Conservation (phyloP, 53 echinoderm and acorn worm genomes). For the Echinometra lucunter region DNA sequence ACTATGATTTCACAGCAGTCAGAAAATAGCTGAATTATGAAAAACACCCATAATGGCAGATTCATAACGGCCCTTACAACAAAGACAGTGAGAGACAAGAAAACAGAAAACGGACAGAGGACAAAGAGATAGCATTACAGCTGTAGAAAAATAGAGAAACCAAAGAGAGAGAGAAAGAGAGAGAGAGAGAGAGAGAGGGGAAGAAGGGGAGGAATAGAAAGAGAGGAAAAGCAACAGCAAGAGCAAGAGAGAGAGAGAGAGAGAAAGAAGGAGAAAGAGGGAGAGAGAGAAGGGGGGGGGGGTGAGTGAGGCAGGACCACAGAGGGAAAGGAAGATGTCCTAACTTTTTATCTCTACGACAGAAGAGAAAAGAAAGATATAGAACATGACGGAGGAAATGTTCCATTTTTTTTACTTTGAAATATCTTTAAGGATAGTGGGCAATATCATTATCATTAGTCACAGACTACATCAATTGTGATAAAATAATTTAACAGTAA, state of each 20-base stretch:
- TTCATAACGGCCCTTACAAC: too few species aligned
- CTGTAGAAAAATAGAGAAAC: background rate
- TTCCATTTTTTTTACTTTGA: background rate
- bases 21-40: too few species aligned
- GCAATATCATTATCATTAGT: background rate
- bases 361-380: background rate
- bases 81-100: too few species aligned
- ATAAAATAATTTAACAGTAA: background rate
- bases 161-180: background rate
- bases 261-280: background rate
- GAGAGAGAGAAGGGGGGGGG: background rate
- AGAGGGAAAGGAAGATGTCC: background rate
- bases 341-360: background rate
- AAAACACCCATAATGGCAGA: too few species aligned
- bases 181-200: background rate
- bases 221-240: background rate
- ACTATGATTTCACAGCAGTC: too few species aligned
- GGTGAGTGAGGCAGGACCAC: background rate
- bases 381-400: background rate
- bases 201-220: background rate
- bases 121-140: too few species aligned
- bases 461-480: background rate
- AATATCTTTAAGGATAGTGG: background rate
- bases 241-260: background rate
- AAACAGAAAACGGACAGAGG: too few species aligned